These are phyloP conservation scores for Mohoua ochrocephala DNA, from an alignment of 2,113 vertebrate genomes.

Conservation along the genomic window DNA sequence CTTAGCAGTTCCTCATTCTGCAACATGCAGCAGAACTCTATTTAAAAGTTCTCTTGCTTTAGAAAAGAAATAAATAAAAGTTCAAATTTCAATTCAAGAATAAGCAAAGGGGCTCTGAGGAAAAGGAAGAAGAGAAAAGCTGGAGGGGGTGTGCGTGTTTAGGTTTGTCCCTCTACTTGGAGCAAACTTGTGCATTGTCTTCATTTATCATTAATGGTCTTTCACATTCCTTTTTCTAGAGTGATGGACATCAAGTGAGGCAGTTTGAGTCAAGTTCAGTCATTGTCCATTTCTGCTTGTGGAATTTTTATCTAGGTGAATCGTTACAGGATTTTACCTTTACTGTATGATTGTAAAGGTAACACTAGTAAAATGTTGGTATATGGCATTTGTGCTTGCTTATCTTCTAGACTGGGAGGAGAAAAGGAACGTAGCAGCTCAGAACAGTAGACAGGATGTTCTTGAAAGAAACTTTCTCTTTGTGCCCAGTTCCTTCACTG, in stretches of 20 bases:
- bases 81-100: background rate
- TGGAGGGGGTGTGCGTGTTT: background rate
- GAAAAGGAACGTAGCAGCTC: background rate
- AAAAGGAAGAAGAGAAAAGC: background rate
- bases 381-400: background rate
- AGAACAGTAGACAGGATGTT: background rate
- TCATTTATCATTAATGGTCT: conserved; percentile 56
- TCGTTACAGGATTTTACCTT: conserved; percentile 43
- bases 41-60: background rate
- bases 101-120: background rate
- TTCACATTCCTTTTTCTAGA: conserved; percentile 59
- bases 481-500: background rate
- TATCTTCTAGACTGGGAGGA: background rate
- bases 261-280: conserved; percentile 56
- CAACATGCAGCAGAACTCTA: background rate
- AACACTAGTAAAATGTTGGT: background rate
- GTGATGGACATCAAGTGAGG: conserved; percentile 50
- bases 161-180: background rate
- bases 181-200: conserved; percentile 1
- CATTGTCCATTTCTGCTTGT: conserved; percentile 56
- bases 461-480: background rate
- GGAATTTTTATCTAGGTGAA: conserved; percentile 45
- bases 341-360: conserved; percentile 56
- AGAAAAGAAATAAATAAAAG: background rate
- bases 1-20: background rate